Base-by-base conservation (phyloP, 2,888 invertebrate species). In the Dolichopus griseipennis region DNA sequence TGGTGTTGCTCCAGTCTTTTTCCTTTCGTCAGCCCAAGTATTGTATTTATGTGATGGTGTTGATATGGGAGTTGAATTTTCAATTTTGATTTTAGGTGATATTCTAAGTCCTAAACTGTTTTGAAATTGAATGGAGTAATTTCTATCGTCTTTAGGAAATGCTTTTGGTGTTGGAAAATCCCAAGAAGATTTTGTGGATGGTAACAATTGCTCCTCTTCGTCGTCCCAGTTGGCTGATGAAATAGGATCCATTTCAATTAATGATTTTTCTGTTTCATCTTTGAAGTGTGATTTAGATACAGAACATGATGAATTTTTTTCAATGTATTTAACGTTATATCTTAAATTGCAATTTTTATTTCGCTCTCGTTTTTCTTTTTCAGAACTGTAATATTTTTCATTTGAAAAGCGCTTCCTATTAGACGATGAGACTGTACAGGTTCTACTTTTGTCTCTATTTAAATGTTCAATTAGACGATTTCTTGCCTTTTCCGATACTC, bases 241-340 rank as follows among this genome's bases (percentile, higher is more conserved):
- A 0, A 89, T 85, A 1, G 87, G 85, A 75, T 86, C 86, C 76
- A 84, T 85, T 1, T 85, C 81, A 15, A 86, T 85, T 81, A 86
- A 87, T 0, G 96, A 96, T 15, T 95, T 96, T 70, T 85, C 85
- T 0, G 95, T 95, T 77, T 95, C 95, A 83, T 95, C 93, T 76
- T 86, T 88, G 76, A 92, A 92, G 65, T 88, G 84, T 76, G 71
- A 79, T 79, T 84, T 76, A 78, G 84, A 68, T 80, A 83, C 78
- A 78, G 81, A 75, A 64, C 74, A 73, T 10, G 79, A 78, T 74
- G 8, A n/a, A n/a, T n/a, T n/a, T n/a, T n/a, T n/a, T n/a, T n/a
- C n/a, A n/a, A n/a, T n/a, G n/a, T n/a, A n/a, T n/a, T n/a, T n/a
- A n/a, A n/a, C n/a, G n/a, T n/a, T n/a, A n/a, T n/a, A n/a, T n/a